Percentiles rank a stretch among this genome's conserved stretches.
Conservation (phyloP, 2,888 invertebrate species). For the Melieria omissa region DNA sequence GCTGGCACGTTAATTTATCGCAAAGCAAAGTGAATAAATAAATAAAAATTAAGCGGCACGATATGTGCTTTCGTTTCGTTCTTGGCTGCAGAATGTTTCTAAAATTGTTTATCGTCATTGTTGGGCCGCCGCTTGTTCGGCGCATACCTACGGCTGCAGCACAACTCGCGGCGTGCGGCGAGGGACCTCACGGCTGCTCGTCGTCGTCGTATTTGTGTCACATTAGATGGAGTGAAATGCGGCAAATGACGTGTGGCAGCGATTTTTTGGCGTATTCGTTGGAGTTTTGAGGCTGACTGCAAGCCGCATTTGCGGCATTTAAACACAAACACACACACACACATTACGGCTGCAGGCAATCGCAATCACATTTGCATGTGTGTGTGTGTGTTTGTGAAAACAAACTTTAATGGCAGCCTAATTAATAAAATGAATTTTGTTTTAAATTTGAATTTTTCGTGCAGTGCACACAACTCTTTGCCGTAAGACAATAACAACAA, state of each 20-base stretch:
- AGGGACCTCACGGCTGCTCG: background rate
- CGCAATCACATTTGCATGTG: background rate
- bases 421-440: conserved; percentile 59
- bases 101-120: too few relatives aligned
- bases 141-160: too few relatives aligned
- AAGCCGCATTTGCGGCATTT: background rate
- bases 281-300: conserved; percentile 29
- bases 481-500: too few relatives aligned
- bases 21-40: too few relatives aligned
- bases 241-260: conserved; percentile 33
- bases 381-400: conserved; percentile 42
- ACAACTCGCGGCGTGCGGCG: conserved; percentile 6
- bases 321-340: too few relatives aligned
- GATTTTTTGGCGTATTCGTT: conserved; percentile 20
- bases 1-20: too few relatives aligned
- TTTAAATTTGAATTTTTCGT: conserved; percentile 54
- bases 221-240: conserved; percentile 41
- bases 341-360: background rate
- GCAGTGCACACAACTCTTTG: conserved; percentile 40
- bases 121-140: too few relatives aligned
- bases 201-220: conserved; percentile 24
- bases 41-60: too few relatives aligned
- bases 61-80: too few relatives aligned
- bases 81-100: too few relatives aligned
- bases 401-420: conserved; percentile 60